Evolutionary conservation across 2,113 vertebrate genomes (phyloP).

Genomic region (Irena cyanogastra): DNA sequence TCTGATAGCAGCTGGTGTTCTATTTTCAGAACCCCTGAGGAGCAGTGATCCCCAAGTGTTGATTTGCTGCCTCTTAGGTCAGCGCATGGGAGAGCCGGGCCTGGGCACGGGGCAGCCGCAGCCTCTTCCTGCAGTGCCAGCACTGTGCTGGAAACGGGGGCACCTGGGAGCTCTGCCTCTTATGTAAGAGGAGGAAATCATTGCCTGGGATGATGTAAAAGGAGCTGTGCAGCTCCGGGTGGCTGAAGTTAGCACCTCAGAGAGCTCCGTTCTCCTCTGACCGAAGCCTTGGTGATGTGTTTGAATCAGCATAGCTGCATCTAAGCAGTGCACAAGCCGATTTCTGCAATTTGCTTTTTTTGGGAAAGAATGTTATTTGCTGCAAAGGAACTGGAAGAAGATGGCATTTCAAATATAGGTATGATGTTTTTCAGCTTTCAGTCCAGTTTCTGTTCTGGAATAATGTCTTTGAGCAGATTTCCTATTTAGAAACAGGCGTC

Average conservation of each 20-base stretch:
- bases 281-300: neutral
- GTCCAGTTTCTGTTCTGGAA: neutral
- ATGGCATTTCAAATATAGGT: neutral
- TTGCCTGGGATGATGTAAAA: neutral
- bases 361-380: neutral
- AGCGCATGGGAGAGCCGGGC: accelerated
- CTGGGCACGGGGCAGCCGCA: neutral
- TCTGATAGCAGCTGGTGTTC: neutral
- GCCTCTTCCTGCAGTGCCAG: neutral
- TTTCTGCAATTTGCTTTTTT: neutral
- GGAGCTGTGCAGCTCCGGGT: neutral
- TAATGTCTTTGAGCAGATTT: neutral
- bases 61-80: neutral
- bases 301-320: accelerated
- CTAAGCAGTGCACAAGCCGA: neutral
- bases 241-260: neutral
- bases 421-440: neutral
- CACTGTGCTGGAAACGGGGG: neutral
- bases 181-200: neutral
- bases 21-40: neutral
- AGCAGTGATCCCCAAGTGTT: neutral
- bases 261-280: neutral
- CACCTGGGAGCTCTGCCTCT: neutral
- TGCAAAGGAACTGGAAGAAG: neutral
- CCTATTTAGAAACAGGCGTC: neutral